A percentile compares a stretch with the other conserved stretches of the same genome.
Evolutionary conservation across 2,113 vertebrate species (phyloP).

Genomic region (Zosterops hypoxanthus): DNA sequence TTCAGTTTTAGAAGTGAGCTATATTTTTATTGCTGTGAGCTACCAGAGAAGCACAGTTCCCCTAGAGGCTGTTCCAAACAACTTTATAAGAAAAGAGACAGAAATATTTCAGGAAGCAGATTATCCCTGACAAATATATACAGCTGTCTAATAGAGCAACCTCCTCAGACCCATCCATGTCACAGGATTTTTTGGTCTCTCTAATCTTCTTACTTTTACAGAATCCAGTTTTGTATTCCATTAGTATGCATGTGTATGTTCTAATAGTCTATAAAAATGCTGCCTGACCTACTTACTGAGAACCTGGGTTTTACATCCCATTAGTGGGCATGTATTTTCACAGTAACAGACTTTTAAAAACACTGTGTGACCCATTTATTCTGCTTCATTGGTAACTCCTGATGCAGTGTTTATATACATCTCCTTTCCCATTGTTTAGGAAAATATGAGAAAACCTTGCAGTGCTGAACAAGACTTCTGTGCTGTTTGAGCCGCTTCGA

Average conservation of each 20-base stretch:
- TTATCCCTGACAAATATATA: conserved; percentile 52
- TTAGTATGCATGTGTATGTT: conserved; percentile 62
- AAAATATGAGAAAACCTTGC: background rate
- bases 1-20: conserved; percentile 10
- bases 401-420: background rate
- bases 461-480: background rate
- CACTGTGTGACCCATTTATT: conserved; percentile 59
- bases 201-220: conserved; percentile 64
- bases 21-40: conserved; percentile 27
- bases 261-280: conserved; percentile 45
- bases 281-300: conserved; percentile 61
- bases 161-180: conserved; percentile 8
- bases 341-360: conserved; percentile 43
- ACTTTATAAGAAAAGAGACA: background rate
- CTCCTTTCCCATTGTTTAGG: background rate
- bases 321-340: conserved; percentile 48
- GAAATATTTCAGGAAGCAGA: conserved; percentile 49
- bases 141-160: conserved; percentile 47
- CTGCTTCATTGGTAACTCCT: conserved; percentile 11
- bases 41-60: background rate
- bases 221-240: conserved; percentile 47
- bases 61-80: conserved; percentile 1
- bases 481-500: background rate
- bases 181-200: conserved; percentile 27
- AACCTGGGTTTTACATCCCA: conserved; percentile 57